A percentile compares a stretch with the other conserved stretches of the same genome.
Conservation (phyloP, 2,113 vertebrate genomes). For the Neogobius melanostomus region DNA sequence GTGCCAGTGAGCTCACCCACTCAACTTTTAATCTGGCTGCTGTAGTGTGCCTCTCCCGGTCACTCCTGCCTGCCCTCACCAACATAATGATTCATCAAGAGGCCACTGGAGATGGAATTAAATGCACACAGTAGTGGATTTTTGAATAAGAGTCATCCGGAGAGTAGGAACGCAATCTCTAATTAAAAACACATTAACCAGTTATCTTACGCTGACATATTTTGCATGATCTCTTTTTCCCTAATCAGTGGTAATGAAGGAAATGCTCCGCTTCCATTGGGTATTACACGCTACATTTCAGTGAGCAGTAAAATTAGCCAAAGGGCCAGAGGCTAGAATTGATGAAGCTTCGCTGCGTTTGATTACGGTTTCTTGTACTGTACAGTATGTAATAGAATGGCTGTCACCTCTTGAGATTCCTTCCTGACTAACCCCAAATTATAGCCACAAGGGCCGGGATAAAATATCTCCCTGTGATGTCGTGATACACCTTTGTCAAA, state of each 20-base stretch:
- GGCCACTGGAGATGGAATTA: conserved; percentile 47
- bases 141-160: conserved; percentile 39
- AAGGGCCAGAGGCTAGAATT: conserved; percentile 50
- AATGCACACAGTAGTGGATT: conserved; percentile 33
- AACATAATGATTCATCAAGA: conserved; percentile 55
- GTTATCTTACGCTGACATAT: conserved; percentile 68
- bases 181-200: conserved; percentile 72
- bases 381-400: conserved; percentile 41
- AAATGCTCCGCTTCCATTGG: conserved; percentile 54
- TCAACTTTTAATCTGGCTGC: conserved; percentile 56
- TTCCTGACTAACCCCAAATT: conserved; percentile 42
- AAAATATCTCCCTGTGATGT: too few species aligned
- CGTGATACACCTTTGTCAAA: too few species aligned
- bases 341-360: conserved; percentile 57
- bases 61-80: conserved; percentile 34
- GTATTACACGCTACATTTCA: conserved; percentile 66
- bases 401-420: conserved; percentile 44
- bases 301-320: conserved; percentile 65
- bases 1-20: conserved; percentile 43
- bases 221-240: conserved; percentile 65
- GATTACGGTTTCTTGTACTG: conserved; percentile 59
- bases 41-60: conserved; percentile 36
- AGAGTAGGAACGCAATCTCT: conserved; percentile 48
- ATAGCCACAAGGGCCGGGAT: too few species aligned
- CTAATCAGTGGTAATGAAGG: conserved; percentile 71